Percentiles rank a stretch among this genome's conserved stretches.
phyloP scores from a whole-genome alignment of 2,797 vertebrate species.

The Sebastolobus alascanus region DNA sequence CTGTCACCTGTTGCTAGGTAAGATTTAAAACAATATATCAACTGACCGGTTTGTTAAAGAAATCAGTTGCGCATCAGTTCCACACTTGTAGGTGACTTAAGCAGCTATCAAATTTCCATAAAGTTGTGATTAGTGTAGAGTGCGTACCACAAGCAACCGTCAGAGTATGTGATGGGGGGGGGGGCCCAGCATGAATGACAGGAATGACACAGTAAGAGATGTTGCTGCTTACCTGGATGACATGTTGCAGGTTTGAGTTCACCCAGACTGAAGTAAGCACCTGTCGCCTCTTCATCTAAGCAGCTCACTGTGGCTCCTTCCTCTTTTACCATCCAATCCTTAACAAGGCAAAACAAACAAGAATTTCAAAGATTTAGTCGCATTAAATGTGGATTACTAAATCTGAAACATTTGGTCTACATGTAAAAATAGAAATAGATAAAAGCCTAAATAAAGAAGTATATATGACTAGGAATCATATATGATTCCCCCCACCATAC shows the following conservation, averaged over 20 bases:
- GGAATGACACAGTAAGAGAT: background rate
- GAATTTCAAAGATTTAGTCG: background rate
- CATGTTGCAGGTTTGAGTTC: background rate
- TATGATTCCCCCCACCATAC: background rate
- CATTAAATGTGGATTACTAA: no score
- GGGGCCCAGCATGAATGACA: background rate
- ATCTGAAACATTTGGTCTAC: no score
- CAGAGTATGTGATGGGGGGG: background rate
- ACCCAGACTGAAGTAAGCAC: background rate
- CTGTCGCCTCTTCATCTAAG: background rate
- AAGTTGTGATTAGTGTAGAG: background rate
- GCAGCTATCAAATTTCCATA: background rate
- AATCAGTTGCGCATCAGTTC: background rate
- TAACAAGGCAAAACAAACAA: background rate
- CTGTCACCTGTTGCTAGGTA: slow-evolving; percentile 15
- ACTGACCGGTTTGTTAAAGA: background rate
- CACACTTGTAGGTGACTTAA: background rate
- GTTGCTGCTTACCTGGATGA: slow-evolving; percentile 4
- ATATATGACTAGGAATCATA: background rate
- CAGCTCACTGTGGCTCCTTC: background rate
- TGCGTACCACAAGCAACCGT: background rate
- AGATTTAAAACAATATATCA: background rate
- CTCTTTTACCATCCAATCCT: background rate
- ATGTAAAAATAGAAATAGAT: background rate
- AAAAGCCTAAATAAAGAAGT: background rate